Conservation (phyloP, 2,888 invertebrate species). For the Agriopis marginaria region DNA sequence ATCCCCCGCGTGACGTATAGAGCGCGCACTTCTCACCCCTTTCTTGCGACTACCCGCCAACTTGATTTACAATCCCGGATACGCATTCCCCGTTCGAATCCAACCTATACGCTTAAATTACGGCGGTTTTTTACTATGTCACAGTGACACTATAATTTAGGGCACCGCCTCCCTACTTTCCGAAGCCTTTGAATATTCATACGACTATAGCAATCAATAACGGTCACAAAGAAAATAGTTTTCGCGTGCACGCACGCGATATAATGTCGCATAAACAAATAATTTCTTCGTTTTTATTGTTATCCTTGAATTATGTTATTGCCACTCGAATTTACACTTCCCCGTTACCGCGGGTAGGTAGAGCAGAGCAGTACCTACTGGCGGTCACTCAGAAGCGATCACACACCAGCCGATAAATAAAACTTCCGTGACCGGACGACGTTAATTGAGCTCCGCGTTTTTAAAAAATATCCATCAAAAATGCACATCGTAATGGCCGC, state of each 20-base stretch:
- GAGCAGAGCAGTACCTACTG: neutral
- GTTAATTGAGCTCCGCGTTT: conserved; percentile 76
- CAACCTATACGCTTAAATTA: conserved; percentile 76
- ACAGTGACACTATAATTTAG: conserved; percentile 84
- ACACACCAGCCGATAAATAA: conserved; percentile 73
- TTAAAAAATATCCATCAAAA: conserved; percentile 78
- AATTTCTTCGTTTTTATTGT: conserved; percentile 81
- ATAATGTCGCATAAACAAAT: conserved; percentile 84
- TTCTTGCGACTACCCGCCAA: conserved; percentile 83
- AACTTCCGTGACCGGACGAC: conserved; percentile 80
- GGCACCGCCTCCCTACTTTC: conserved; percentile 82
- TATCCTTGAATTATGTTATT: conserved; percentile 72
- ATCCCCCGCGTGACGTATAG: conserved; percentile 79
- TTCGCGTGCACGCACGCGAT: conserved; percentile 85
- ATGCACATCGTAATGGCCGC: conserved; percentile 80
- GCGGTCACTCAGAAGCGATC: conserved; percentile 63
- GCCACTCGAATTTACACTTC: conserved; percentile 67
- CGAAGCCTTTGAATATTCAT: conserved; percentile 85
- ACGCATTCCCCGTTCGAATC: conserved; percentile 75
- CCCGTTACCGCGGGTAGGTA: conserved; percentile 42
- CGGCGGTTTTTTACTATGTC: conserved; percentile 81
- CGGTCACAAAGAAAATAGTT: conserved; percentile 82
- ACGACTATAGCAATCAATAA: conserved; percentile 85
- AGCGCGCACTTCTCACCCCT: conserved; percentile 83
- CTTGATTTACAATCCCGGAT: conserved; percentile 83